Percentiles rank a stretch among this genome's conserved stretches.
Conservation (phyloP, 2,888 invertebrate genomes). For the Drosophila prolongata region DNA sequence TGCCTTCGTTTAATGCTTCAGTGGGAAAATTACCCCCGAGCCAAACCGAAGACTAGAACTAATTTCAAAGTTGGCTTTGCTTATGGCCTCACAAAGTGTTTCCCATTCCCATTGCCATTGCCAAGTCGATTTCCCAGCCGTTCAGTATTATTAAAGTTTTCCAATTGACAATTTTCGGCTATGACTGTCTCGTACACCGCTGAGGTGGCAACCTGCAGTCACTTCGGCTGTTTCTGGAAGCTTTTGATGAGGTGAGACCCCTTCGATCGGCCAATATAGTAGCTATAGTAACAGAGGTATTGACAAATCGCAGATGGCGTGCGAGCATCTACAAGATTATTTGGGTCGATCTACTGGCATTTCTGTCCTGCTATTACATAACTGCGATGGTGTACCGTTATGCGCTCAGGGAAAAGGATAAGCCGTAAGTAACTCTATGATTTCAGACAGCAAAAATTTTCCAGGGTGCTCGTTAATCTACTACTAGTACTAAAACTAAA, state of each 20-base stretch:
- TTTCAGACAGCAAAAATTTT: too few species aligned
- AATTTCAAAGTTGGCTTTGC: constrained; percentile 50
- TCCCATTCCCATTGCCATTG: constrained; percentile 19
- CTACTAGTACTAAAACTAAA: too few species aligned
- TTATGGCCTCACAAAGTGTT: constrained; percentile 44
- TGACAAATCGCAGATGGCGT: constrained; percentile 89
- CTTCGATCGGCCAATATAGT: neutral
- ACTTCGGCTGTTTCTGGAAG: constrained; percentile 78
- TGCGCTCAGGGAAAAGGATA: constrained; percentile 28
- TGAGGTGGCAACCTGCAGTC: constrained; percentile 75
- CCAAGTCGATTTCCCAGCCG: constrained; percentile 13
- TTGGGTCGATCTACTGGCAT: constrained; percentile 93
- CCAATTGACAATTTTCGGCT: constrained; percentile 23
- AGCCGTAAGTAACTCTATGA: constrained; percentile 47
- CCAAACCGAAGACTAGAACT: constrained; percentile 31
- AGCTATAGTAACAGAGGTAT: neutral
- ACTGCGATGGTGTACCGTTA: constrained; percentile 65
- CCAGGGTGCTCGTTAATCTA: too few species aligned
- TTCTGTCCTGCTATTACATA: constrained; percentile 90
- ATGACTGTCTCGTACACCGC: constrained; percentile 82
- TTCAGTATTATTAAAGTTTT: constrained; percentile 34
- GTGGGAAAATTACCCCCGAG: constrained; percentile 40
- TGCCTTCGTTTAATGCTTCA: constrained; percentile 63
- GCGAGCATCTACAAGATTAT: constrained; percentile 97
- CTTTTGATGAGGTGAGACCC: constrained; percentile 67